These are phyloP conservation scores for Notiomystis cincta DNA, from an alignment of 2,113 vertebrate species.

Conservation along the genomic window DNA sequence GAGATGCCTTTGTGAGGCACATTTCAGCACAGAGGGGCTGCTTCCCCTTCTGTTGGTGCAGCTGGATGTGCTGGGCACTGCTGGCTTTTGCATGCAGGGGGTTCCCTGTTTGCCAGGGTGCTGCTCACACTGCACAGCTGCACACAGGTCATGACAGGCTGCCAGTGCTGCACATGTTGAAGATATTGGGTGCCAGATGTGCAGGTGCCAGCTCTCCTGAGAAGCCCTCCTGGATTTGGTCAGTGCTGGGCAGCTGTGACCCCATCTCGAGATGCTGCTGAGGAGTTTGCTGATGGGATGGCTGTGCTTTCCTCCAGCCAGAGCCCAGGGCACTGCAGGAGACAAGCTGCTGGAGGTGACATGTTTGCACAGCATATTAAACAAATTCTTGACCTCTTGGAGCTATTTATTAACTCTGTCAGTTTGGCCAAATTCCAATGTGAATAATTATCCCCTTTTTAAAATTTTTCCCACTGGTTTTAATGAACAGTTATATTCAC, in stretches of 20 bases:
- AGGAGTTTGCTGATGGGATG: not conserved
- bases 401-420: constrained; percentile 29
- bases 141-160: not conserved
- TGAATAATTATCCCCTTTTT: not conserved
- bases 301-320: not conserved
- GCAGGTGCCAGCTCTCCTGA: not conserved
- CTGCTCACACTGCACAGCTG: not conserved
- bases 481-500: constrained; percentile 8
- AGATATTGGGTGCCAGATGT: not conserved
- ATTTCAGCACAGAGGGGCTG: not conserved
- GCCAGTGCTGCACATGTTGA: not conserved
- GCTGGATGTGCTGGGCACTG: not conserved
- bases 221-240: not conserved
- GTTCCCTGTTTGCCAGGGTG: not conserved
- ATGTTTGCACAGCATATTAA: not conserved
- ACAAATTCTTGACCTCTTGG: constrained; percentile 15
- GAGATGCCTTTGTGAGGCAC: not conserved
- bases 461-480: not conserved
- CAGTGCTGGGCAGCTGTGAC: not conserved
- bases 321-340: accelerated
- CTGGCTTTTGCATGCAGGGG: not conserved
- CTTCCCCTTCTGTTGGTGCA: not conserved
- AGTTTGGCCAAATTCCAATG: not conserved
- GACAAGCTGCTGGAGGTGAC: not conserved
- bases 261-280: accelerated